Conservation (phyloP, 1,140 invertebrate species). For the Drosophila burlai region DNA sequence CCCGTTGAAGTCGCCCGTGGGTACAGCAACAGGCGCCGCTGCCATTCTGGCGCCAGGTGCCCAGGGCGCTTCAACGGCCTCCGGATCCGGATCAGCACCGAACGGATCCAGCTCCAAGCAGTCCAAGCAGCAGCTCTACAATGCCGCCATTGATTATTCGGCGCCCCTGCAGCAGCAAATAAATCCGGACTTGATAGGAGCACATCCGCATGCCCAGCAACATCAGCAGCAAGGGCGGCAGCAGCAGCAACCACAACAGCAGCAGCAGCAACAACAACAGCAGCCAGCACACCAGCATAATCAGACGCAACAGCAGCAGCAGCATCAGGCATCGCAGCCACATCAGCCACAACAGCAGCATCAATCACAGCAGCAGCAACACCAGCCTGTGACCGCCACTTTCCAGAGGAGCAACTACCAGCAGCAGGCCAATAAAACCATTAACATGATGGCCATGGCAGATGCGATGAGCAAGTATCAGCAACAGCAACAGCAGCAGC, state of each 20-base stretch:
- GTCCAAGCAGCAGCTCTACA: conserved; percentile 66
- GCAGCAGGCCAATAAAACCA: conserved; percentile 54
- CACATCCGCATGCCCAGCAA: conserved; percentile 82
- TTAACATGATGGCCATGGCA: conserved; percentile 65
- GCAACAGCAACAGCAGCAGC: conserved; percentile 59
- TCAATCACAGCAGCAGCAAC: conserved; percentile 41
- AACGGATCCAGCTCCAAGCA: conserved; percentile 19
- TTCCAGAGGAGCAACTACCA: conserved; percentile 44
- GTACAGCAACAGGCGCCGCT: conserved; percentile 36
- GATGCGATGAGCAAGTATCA: conserved; percentile 73
- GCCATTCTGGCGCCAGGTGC: conserved; percentile 44
- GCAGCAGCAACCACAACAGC: conserved; percentile 56
- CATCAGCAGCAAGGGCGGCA: conserved; percentile 74
- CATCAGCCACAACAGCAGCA: conserved; percentile 35
- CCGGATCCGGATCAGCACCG: conserved; percentile 7
- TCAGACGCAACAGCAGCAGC: conserved; percentile 37
- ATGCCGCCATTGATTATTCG: conserved; percentile 80
- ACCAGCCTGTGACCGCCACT: conserved; percentile 34
- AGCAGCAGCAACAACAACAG: conserved; percentile 30
- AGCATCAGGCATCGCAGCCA: conserved; percentile 61
- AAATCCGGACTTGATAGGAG: conserved; percentile 80
- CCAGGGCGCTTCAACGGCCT: conserved; percentile 65
- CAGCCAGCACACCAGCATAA: conserved; percentile 23
- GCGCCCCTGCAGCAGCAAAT: conserved; percentile 81
- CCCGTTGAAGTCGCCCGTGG: conserved; percentile 86